Evolutionary conservation across 2,797 vertebrate species (phyloP).

Genomic region (Australoheros facetus): DNA sequence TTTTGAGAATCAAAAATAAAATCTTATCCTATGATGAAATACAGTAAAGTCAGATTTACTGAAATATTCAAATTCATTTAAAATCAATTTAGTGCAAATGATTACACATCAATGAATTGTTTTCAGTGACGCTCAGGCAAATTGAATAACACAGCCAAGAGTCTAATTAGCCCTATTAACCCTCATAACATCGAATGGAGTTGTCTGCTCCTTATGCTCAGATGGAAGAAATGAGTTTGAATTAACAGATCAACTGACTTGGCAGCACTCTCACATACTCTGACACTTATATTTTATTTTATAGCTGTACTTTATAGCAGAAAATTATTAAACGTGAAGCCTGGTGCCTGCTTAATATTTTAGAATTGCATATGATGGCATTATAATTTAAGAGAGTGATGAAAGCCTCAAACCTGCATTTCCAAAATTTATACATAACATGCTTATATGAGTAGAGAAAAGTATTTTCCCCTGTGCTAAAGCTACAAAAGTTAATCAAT

Average conservation of each 20-base stretch:
- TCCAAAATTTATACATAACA: not conserved
- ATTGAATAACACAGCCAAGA: slow-evolving; percentile 6
- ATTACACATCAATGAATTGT: slow-evolving; percentile 3
- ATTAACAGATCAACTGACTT: not conserved
- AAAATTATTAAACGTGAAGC: not conserved
- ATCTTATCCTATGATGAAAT: not conserved
- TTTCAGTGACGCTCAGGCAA: slow-evolving; percentile 6
- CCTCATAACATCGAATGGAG: not conserved
- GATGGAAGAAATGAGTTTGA: slow-evolving; percentile 8
- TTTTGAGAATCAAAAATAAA: not conserved
- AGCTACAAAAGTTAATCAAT: not conserved
- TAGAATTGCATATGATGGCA: not conserved
- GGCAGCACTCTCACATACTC: not conserved
- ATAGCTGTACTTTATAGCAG: not conserved
- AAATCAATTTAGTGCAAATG: slow-evolving; percentile 5
- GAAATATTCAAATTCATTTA: not conserved
- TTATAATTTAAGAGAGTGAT: not conserved
- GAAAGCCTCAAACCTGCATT: not conserved
- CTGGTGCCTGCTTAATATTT: not conserved
- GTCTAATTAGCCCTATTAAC: slow-evolving; percentile 8
- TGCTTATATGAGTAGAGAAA: not conserved
- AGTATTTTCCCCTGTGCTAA: not conserved
- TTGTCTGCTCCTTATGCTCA: slow-evolving; percentile 3
- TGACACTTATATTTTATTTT: not conserved
- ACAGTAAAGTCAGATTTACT: not conserved